Base-by-base conservation (phyloP, 1,140 invertebrate genomes). In the Probaryconus sp. region DNA sequence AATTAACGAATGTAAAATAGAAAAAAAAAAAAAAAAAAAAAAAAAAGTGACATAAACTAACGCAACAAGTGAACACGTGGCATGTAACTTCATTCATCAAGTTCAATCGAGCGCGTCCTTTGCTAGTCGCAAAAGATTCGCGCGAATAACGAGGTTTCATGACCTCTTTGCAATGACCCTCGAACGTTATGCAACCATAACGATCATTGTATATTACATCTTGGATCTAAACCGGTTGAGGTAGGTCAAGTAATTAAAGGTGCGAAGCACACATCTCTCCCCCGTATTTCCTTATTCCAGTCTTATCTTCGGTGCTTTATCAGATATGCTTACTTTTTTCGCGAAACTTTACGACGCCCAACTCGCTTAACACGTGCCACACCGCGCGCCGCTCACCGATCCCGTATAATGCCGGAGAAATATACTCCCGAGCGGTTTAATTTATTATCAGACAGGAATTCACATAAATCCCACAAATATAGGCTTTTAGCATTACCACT, bases 231-330 rank as follows among this genome's bases (percentile, higher is more conserved):
- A 73, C 65, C 75, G 69, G 75, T 73, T 70, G 50, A 69, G 75
- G 64, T 69, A 77, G 64, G 75, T 72, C 58, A 61, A 65, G 69
- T 69, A 77, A 77, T 77, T 77, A 77, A 77, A 77, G 69, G 75
- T 69, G 64, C 55, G 64, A 74, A 68, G 45, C 51, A 47, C 63
- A 18, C 3, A 24, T 38, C 33, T 53, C 37, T 21, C 35, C 45
- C 37, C 50, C 10, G 10, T 38, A 33, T 50, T 75, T 69, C 51
- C 63, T 74, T 58, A 68, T 56, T 40, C 42, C 31, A n/a, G 17
- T 17, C 58, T 64, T 64, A 75, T 69, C 64, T 42, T 1, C 2
- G 37, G 11, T n/a, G 35, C 31, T 56, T 68, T 75, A 75, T 75
- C 64, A 53, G 71, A 64, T 69, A 51, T 60, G 14, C 71, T 68